Conservation (phyloP, 2,888 invertebrate genomes). For the Abrostola triplasia region DNA sequence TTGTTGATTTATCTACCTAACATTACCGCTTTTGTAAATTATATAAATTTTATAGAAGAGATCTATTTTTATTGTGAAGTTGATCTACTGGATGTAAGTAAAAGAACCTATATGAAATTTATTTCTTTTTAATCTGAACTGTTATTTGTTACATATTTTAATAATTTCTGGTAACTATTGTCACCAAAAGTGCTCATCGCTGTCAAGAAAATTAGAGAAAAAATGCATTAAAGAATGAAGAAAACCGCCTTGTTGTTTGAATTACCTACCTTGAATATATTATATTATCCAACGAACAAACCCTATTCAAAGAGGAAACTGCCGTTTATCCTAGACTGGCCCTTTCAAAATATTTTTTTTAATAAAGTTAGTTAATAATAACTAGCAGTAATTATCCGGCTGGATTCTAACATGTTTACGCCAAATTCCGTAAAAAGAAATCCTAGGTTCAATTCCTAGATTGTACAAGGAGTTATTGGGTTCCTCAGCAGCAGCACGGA, state of each 20-base stretch:
- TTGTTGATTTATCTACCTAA: slow-evolving; percentile 81
- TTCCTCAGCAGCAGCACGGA: background rate
- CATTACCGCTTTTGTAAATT: slow-evolving; percentile 86
- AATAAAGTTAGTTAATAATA: too few species aligned
- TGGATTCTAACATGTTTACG: too few species aligned
- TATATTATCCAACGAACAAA: background rate
- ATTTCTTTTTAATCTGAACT: slow-evolving; percentile 81
- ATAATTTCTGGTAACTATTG: slow-evolving; percentile 88
- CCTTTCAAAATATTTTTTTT: too few species aligned
- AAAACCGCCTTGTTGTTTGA: slow-evolving; percentile 77
- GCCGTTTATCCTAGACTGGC: too few species aligned
- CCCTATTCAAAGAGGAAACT: background rate
- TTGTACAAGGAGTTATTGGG: background rate
- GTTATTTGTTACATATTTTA: slow-evolving; percentile 84
- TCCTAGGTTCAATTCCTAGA: background rate
- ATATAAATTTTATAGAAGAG: slow-evolving; percentile 88
- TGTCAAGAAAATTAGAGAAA: slow-evolving; percentile 89
- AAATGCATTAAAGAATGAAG: slow-evolving; percentile 89
- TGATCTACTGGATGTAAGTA: slow-evolving; percentile 81
- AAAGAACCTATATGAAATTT: slow-evolving; percentile 76
- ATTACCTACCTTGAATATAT: slow-evolving; percentile 22
- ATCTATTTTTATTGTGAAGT: slow-evolving; percentile 88
- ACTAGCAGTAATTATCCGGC: too few species aligned
- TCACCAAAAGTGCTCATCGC: slow-evolving; percentile 92
- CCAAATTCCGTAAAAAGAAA: background rate